Conservation (phyloP, 2,113 vertebrate species). For the Tyrannus savana region DNA sequence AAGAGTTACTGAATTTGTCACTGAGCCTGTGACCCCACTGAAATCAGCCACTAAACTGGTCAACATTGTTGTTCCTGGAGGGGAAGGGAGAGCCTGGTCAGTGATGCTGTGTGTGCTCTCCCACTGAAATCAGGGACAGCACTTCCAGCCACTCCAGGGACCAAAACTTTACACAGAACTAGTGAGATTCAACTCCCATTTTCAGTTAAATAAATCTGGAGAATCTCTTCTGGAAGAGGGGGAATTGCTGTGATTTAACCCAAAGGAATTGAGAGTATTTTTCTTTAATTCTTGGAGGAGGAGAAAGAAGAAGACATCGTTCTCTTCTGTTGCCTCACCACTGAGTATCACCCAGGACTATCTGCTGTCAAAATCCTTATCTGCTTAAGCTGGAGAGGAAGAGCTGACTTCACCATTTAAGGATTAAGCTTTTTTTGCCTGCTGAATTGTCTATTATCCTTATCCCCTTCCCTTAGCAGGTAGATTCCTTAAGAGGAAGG, state of each 20-base stretch:
- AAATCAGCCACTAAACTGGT: neutral
- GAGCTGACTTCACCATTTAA: constrained; percentile 47
- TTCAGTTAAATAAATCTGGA: neutral
- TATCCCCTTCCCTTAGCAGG: neutral
- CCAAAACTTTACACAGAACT: neutral
- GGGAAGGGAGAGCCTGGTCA: neutral
- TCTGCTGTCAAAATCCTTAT: constrained; percentile 48
- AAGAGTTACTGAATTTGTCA: neutral
- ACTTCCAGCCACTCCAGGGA: neutral
- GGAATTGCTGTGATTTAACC: neutral
- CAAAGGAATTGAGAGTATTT: neutral
- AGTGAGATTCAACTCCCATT: neutral
- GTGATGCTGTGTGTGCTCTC: neutral
- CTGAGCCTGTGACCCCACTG: neutral
- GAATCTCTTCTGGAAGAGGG: neutral
- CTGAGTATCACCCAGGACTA: neutral
- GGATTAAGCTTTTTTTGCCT: constrained; percentile 30
- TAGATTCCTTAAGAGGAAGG: neutral
- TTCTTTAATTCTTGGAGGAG: neutral
- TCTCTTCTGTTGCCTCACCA: neutral
- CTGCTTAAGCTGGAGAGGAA: constrained; percentile 49
- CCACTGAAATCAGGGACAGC: neutral
- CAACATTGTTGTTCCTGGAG: neutral
- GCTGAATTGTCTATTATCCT: constrained; percentile 23
- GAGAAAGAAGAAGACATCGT: neutral